phyloP scores from a whole-genome alignment of 2,113 vertebrate genomes.

The Ceyx margarethae region DNA sequence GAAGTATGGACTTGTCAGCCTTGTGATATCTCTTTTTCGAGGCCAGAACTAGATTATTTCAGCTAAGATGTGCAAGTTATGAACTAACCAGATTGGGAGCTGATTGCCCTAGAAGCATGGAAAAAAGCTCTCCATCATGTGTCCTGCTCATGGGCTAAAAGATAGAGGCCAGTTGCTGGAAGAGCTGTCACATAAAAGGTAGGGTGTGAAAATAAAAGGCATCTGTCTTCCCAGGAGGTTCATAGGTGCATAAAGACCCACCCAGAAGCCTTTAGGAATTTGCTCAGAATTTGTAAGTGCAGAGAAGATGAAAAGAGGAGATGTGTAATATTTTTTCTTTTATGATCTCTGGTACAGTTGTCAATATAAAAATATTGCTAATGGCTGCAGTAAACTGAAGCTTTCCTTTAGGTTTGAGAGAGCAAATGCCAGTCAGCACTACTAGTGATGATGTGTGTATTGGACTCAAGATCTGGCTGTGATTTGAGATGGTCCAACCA shows the following conservation, averaged over 20 bases:
- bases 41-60: neutral
- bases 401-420: neutral
- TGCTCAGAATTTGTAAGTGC: neutral
- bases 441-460: neutral
- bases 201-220: neutral
- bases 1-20: neutral
- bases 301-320: neutral
- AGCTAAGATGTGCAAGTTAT: neutral
- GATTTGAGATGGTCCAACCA: neutral
- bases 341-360: neutral
- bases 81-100: neutral
- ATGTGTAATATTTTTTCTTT: accelerated
- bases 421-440: neutral
- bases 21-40: neutral
- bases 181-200: neutral
- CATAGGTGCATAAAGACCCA: neutral
- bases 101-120: neutral
- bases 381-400: neutral
- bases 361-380: neutral
- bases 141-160: neutral
- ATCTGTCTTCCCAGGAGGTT: neutral
- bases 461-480: neutral
- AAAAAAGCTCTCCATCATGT: neutral
- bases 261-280: neutral
- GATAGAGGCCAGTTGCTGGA: neutral